Base-by-base conservation (phyloP, 2,888 invertebrate species). In the Drosophila pullipes region DNA sequence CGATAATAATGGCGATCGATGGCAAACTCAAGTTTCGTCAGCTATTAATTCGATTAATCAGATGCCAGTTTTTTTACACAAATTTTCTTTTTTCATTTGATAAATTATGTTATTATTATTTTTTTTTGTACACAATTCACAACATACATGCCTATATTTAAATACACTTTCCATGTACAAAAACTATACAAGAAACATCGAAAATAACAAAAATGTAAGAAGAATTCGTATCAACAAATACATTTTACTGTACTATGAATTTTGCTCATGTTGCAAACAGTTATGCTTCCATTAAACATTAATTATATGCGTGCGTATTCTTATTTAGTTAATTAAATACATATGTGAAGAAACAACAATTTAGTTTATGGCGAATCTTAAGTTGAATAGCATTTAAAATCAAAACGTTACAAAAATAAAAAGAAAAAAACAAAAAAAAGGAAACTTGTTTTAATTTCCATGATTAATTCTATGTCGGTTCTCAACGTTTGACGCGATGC, bases 261-360 rank as follows among this genome's bases (percentile, higher is more conserved):
- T 77, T 78, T 59, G 75, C 72, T 68, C 70, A 57, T 69, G 67
- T 37, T 76, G 76, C 81, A 72, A 78, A 74, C 71, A 82, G 69
- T 82, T 81, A 83, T 82, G 83, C 86, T 86, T 85, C 85, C 87
- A 86, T 81, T 79, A 74, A 77, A 83, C 81, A 79, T 63, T 66
- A 61, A 71, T 49, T 39, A 37, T 53, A 59, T 75, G 68, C 81
- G 81, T 84, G 86, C 83, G 79, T 86, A 86, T 77, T 83, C 81
- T 84, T 83, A 84, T 84, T 69, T 86, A 85, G 83, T 75, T 70
- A 81, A 86, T 78, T 81, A 78, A 76, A 76, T 62, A 58, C n/a
- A 58, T 33, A 66, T 79, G 68, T 80, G 69, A 78, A 81, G 50
- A 76, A 63, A 74, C 67, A 74, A 76, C 69, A 57, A 81, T 83